Percentiles rank a stretch among this genome's conserved stretches.
phyloP scores from a whole-genome alignment of 1,140 invertebrate genomes.

The Venustaconcha ellipsiformis region DNA sequence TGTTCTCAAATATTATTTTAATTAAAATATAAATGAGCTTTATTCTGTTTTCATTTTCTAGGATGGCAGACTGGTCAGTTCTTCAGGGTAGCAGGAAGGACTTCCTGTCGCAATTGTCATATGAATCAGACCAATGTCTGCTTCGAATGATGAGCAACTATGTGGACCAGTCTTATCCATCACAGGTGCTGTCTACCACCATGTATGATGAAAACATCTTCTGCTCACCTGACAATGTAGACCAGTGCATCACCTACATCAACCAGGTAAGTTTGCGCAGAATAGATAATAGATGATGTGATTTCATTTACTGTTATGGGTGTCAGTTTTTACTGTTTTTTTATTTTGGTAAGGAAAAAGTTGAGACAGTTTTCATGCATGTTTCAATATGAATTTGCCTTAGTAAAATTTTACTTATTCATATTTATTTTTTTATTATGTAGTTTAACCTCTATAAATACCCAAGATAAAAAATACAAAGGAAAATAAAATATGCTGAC shows the following conservation, averaged over 20 bases:
- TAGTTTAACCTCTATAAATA: too few relatives aligned
- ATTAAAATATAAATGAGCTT: too few relatives aligned
- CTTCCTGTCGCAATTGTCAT: constrained; percentile 11
- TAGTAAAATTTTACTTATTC: not conserved
- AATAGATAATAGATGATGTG: not conserved
- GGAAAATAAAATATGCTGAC: too few relatives aligned
- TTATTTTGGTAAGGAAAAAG: not conserved
- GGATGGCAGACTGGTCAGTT: constrained; percentile 33
- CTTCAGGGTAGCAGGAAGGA: constrained; percentile 9
- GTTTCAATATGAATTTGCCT: not conserved
- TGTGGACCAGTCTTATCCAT: constrained; percentile 11
- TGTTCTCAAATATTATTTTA: too few relatives aligned
- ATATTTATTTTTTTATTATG: too few relatives aligned
- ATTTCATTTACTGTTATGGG: not conserved
- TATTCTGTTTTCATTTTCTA: constrained; percentile 1
- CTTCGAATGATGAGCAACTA: constrained; percentile 24
- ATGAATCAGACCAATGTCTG: constrained; percentile 15
- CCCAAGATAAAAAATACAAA: too few relatives aligned
- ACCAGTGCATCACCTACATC: constrained; percentile 42
- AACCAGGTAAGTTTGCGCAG: constrained; percentile 38
- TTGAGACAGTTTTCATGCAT: not conserved
- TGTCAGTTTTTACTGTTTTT: not conserved
- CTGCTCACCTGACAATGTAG: constrained; percentile 44
- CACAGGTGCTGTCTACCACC: not conserved
- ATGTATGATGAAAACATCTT: constrained; percentile 37